Evolutionary conservation across 2,888 invertebrate genomes (phyloP).

Genomic region (Trachelus stipa): DNA sequence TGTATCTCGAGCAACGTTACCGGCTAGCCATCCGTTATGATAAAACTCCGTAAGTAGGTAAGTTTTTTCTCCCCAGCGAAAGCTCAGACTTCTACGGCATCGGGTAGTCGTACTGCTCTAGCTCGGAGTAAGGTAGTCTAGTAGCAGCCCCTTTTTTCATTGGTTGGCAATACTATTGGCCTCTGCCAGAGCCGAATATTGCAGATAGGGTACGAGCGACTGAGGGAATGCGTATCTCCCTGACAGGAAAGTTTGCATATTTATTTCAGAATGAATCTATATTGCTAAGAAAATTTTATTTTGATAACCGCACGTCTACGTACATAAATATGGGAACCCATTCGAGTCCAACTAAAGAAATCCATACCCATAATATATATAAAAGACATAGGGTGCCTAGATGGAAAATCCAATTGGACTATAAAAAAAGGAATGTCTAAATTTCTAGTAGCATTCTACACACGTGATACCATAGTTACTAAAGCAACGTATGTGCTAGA

Average conservation of each 20-base stretch:
- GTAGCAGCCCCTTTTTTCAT: background rate
- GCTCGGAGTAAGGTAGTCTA: background rate
- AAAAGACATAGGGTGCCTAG: background rate
- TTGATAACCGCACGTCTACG: background rate
- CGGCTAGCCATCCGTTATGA: conserved; percentile 7
- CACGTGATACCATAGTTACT: background rate
- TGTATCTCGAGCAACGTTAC: background rate
- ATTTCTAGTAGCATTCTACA: background rate
- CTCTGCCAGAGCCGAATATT: background rate
- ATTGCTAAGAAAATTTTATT: background rate
- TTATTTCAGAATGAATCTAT: background rate
- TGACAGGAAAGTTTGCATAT: background rate
- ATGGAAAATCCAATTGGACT: background rate
- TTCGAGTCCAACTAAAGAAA: background rate
- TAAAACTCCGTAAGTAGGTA: conserved; percentile 6
- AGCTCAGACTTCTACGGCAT: background rate
- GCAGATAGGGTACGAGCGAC: background rate
- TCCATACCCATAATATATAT: background rate
- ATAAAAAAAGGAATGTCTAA: background rate
- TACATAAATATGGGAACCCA: background rate
- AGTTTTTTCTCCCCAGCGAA: background rate
- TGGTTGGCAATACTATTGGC: background rate
- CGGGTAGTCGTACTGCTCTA: background rate
- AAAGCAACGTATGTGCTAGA: background rate
- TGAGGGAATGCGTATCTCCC: background rate